Base-by-base conservation (phyloP, 2,888 invertebrate genomes). In the Ormyrus thymus region DNA sequence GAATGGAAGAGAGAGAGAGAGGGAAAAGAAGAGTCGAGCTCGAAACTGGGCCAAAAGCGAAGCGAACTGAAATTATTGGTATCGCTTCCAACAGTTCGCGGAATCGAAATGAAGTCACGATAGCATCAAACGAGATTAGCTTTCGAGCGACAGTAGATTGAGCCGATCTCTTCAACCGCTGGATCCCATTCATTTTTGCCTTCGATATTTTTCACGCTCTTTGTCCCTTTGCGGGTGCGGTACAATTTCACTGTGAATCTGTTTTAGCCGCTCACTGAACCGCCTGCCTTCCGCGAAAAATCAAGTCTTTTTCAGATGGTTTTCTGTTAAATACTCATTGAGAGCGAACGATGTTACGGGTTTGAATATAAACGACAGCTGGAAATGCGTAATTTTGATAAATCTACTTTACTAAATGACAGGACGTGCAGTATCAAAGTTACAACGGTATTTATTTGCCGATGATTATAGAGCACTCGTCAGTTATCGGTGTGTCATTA, bases 31-130 rank as follows among this genome's bases (percentile, higher is more conserved):
- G 48, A 15, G 46, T n/a, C 65, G 29, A 29, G 48, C 64, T 79
- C 72, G 75, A 81, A 83, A 82, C 76, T 79, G 75, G 79, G 81
- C 78, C 80, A 81, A 81, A 72, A 70, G 64, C 43, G 78, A 72
- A 65, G 72, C 74, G 70, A 68, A 71, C 68, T 71, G 59, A 80
- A 83, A 82, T 84, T 83, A 84, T 82, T 81, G 81, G 79, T 76
- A 84, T 82, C 81, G 79, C 79, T 82, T 79, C 69, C 72, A 68
- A 81, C 66, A 80, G 77, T 81, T 76, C 68, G 79, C 62, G 46
- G 72, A 70, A 68, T 79, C 77, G 77, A 82, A 83, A 81, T 83
- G 80, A 82, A 82, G 81, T 81, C 78, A 79, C 78, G 81, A 81
- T 80, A 83, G 61, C 76, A 81, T 81, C 81, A 81, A 78, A 79